Base-by-base conservation (phyloP, 2,797 vertebrate species). In the Tenualosa thibaudeaui region DNA sequence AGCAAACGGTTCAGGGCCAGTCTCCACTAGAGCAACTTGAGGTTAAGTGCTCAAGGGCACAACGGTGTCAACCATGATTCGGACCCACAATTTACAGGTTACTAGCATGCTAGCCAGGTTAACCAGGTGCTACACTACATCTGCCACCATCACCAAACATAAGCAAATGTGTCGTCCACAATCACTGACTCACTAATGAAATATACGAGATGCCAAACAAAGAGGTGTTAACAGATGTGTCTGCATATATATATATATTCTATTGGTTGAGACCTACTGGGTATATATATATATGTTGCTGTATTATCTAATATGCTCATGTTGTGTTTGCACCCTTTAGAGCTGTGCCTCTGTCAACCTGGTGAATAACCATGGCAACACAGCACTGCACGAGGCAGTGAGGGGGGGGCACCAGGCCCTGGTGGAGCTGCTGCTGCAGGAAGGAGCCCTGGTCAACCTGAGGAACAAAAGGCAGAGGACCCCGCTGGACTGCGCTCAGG, bases 321-420 rank as follows among this genome's bases (percentile, higher is more conserved):
- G n/a, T 62, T 82, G 17, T 84, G 22, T 81, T 51, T 71, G 22
- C 15, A 22, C 15, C 22, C 81, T 50, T 40, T 89, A 99, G 98
- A 96, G 91, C 0, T 95, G 96, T 0, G 98, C 97, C 0, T 87
- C 94, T 26, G 93, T 96, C 71, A 97, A 98, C 40, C 83, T 95
- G 1, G 91, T 49, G 12, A 98, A 99, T 49, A 94, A 94, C 24
- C 95, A 96, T 87, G 97, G 98, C 19, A 98, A 96, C 91, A 97
- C 97, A 0, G 97, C 97, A 0, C 96, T 99, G 84, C 98, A 99
- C 0, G 97, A 97, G 93, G 97, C 97, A 0, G 97, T 96, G 90
- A 91, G 90, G 0, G 95, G 93, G 0, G 93, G 93, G 5, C 93
- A 95, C 0, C 93, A 93, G 90, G 86, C 89, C 0, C 93, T 98